phyloP scores from a whole-genome alignment of 2,113 vertebrate genomes.

The Menura novaehollandiae region DNA sequence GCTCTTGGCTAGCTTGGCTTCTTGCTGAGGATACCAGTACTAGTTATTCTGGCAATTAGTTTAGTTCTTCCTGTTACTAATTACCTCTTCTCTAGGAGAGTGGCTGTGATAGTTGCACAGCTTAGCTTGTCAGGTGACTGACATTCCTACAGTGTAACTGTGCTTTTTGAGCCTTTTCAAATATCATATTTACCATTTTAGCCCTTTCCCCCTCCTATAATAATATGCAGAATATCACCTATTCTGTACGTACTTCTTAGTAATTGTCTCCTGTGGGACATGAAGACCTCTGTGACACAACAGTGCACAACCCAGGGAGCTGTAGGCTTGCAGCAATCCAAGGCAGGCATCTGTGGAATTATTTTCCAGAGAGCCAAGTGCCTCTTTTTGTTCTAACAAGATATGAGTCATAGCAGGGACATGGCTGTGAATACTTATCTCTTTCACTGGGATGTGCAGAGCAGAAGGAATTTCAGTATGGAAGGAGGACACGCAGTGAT shows the following conservation, averaged over 20 bases:
- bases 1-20: neutral
- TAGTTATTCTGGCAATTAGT: neutral
- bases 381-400: slow-evolving; percentile 36
- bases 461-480: slow-evolving; percentile 13
- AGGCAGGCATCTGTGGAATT: neutral
- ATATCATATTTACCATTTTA: neutral
- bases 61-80: neutral
- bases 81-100: neutral
- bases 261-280: slow-evolving; percentile 36
- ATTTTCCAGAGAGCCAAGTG: neutral
- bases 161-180: neutral
- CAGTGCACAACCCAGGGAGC: neutral
- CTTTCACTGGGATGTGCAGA: neutral
- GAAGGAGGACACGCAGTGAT: neutral
- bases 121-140: neutral
- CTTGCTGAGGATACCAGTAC: neutral
- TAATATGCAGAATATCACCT: slow-evolving; percentile 20
- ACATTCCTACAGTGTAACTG: neutral
- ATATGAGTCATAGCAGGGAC: slow-evolving; percentile 28
- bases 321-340: neutral
- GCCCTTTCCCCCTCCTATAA: neutral
- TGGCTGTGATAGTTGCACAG: neutral
- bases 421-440: slow-evolving; percentile 26
- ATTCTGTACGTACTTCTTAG: neutral
- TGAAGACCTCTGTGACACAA: neutral